These are phyloP conservation scores for Sapayoa aenigma DNA, from an alignment of 2,113 vertebrate genomes.

Conservation along the genomic window DNA sequence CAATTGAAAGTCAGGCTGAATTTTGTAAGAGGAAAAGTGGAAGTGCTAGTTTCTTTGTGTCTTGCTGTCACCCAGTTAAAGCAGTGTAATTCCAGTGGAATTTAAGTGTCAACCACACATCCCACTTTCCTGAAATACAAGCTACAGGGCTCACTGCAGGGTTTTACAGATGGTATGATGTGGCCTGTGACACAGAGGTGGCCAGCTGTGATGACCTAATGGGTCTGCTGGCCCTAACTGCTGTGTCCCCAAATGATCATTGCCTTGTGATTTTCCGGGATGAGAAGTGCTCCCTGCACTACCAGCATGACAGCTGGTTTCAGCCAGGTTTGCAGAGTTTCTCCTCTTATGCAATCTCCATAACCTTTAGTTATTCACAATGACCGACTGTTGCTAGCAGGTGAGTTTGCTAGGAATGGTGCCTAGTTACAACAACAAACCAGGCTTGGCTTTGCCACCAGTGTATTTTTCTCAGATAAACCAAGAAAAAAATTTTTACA, in stretches of 20 bases:
- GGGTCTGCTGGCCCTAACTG: background rate
- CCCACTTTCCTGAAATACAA: background rate
- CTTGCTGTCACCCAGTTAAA: background rate
- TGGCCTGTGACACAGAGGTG: background rate
- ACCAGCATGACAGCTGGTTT: background rate
- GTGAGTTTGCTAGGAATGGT: background rate
- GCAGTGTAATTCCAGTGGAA: background rate
- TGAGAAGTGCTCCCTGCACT: background rate
- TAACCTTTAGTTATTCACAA: background rate
- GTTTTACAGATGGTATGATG: background rate
- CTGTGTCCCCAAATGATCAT: background rate
- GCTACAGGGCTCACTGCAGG: background rate
- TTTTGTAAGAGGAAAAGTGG: background rate
- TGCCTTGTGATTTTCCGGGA: background rate
- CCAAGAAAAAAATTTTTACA: background rate
- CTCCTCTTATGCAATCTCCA: slow-evolving; percentile 14
- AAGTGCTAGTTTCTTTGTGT: background rate
- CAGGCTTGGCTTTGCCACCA: background rate
- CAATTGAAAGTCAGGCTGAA: background rate
- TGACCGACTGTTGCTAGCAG: background rate
- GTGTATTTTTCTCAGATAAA: slow-evolving; percentile 13
- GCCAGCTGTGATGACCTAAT: background rate
- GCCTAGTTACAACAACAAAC: slow-evolving; percentile 30
- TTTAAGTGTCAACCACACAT: background rate
- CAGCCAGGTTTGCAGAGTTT: background rate